Percentiles rank a stretch among this genome's conserved stretches.
Conservation (phyloP, 2,113 vertebrate species). For the Rafetus swinhoei region DNA sequence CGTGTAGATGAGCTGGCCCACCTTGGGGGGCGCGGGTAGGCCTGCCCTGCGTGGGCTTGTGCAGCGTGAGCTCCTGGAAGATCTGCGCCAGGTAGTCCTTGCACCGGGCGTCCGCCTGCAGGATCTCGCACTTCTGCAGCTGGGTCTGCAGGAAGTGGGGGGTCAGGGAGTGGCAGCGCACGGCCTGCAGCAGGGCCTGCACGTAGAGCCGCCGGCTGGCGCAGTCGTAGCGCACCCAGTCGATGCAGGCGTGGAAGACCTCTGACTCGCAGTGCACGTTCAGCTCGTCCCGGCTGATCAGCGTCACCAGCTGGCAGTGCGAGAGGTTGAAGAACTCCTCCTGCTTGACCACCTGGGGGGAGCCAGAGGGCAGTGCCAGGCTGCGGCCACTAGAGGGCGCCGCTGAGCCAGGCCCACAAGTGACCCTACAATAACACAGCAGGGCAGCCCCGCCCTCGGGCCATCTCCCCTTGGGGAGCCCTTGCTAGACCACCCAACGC, state of each 20-base stretch:
- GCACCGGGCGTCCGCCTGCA: constrained; percentile 88
- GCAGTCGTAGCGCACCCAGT: constrained; percentile 93
- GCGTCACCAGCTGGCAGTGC: constrained; percentile 92
- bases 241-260: constrained; percentile 94
- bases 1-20: constrained; percentile 92
- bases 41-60: constrained; percentile 84
- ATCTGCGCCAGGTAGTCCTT: constrained; percentile 93
- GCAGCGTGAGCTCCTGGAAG: constrained; percentile 93
- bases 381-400: too few species aligned
- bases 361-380: rapidly evolving
- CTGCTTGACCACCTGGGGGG: constrained; percentile 88
- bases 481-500: too few species aligned
- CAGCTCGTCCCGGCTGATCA: constrained; percentile 94
- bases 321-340: constrained; percentile 95
- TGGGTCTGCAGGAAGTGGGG: constrained; percentile 93
- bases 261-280: constrained; percentile 97
- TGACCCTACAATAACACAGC: too few species aligned
- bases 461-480: too few species aligned
- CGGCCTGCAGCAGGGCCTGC: constrained; percentile 91
- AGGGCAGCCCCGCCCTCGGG: too few species aligned
- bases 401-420: too few species aligned
- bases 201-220: constrained; percentile 87
- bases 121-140: constrained; percentile 87
- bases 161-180: constrained; percentile 94
- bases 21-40: constrained; percentile 87